These are phyloP conservation scores for Hydractinia symbiolongicarpus DNA, from an alignment of 30 jellyfish, hydroid and myxozoan genomes.

Conservation along the genomic window DNA sequence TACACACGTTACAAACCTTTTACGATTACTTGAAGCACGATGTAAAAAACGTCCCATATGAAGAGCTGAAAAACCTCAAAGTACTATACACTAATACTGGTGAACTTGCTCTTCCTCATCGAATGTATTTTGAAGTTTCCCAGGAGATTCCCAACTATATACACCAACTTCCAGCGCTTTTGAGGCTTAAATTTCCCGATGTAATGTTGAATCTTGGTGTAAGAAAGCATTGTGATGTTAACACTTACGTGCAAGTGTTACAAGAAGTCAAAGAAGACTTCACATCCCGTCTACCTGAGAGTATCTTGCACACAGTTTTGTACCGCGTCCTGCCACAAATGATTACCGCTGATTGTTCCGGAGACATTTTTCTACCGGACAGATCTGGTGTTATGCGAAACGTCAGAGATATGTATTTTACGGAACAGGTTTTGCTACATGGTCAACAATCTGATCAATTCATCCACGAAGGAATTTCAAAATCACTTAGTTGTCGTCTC, in stretches of 20 bases:
- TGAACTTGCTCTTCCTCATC: constrained; percentile 16
- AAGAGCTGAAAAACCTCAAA: background rate
- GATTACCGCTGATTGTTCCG: background rate
- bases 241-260: constrained; percentile 24
- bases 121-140: constrained; percentile 4
- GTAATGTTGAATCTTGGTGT: constrained; percentile 42
- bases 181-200: background rate
- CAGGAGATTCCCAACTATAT: constrained; percentile 38
- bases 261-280: background rate
- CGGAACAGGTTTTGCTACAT: constrained; percentile 39
- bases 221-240: constrained; percentile 14
- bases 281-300: background rate
- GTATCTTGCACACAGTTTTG: constrained; percentile 18
- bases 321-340: background rate
- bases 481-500: constrained; percentile 16
- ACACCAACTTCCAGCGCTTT: constrained; percentile 7
- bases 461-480: constrained; percentile 38
- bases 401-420: constrained; percentile 19
- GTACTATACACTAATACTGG: constrained; percentile 7
- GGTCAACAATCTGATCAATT: constrained; percentile 16
- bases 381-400: constrained; percentile 21
- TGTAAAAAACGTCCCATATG: background rate
- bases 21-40: background rate
- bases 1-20: background rate
- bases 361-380: constrained; percentile 39